A percentile compares a stretch with the other conserved stretches of the same genome.
These are phyloP conservation scores for Channa argus DNA, from an alignment of 2,113 vertebrate species.

Conservation along the genomic window DNA sequence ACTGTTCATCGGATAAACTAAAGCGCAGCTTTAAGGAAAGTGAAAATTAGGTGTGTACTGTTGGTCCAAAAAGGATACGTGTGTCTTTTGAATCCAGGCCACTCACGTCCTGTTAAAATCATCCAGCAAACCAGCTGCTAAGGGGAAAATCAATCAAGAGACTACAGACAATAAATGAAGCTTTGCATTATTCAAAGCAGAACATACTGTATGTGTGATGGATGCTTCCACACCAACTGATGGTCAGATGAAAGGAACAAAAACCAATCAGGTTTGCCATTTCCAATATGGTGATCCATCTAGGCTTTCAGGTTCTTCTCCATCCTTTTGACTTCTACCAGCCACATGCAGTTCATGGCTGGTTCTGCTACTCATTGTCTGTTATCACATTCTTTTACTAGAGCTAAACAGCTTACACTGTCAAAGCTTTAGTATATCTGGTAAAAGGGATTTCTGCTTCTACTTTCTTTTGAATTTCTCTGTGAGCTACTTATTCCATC, in stretches of 20 bases:
- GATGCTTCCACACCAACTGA: neutral
- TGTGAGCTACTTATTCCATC: too few relatives aligned
- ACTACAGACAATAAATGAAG: neutral
- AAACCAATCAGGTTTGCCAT: neutral
- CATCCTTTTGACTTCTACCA: neutral
- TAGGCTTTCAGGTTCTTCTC: slow-evolving; percentile 1
- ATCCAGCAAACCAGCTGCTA: neutral
- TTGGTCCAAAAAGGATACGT: rapidly evolving
- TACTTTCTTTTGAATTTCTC: neutral
- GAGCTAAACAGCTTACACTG: neutral
- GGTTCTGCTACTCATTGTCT: neutral
- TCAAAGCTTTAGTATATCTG: neutral
- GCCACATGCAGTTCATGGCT: neutral
- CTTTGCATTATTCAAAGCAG: neutral
- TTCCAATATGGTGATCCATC: neutral
- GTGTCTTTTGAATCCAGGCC: neutral
- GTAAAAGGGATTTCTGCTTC: neutral
- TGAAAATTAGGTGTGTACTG: too few relatives aligned
- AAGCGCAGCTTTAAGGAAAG: too few relatives aligned
- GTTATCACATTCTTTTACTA: neutral
- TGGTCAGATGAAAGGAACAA: neutral
- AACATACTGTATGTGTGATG: neutral
- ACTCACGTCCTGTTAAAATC: neutral
- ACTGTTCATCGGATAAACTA: too few relatives aligned
- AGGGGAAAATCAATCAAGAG: neutral